Evolutionary conservation across 2,113 vertebrate genomes (phyloP), one percentile per base, ranked within the genome.

Genomic region (Oreocharis arfaki): DNA sequence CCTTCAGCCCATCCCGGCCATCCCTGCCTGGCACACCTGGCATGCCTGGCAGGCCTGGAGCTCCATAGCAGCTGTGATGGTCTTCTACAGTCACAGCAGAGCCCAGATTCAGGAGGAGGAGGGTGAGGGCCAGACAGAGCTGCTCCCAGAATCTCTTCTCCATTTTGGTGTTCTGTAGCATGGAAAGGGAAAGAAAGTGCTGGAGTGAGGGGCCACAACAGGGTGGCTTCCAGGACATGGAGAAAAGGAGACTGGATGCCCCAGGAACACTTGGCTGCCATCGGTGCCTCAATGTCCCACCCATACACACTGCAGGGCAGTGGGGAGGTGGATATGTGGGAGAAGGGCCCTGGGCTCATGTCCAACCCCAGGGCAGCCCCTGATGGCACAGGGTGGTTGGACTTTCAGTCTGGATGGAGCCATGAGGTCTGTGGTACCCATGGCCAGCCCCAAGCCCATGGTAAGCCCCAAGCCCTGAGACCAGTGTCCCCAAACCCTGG

Each of bases 11-110:
- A 6, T 99, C 97, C 2, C 98, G 95, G 9, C 99, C 99, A 15
- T 99, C 99, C 90, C 94, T 98, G 61, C 99, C 99, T 0, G 98
- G 98, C 9, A 97, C 8, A 3, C 99, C 99, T 1, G 87, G 79
- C 56, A 84, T 87, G 44, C 99, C 99, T 0, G 98, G 99, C 63
- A 98, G 94, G 7, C 99, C 99, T 9, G 98, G 98, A 39, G 67
- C 67, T 12, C 98, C 98, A 6, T 98, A 97, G 92, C 95, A 97
- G 39, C 32, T 49, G 3, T 79, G 42, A 57, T 80, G 47, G 5
- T 35, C 10, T 13, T 93, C 81, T 37, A 23, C 26, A 41, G 83
- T 59, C 56, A 80, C 77, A 52, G 91, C 20, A 17, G 67, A 76
- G 1, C 95, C 76, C 61, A 97, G 18, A 7, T 13, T 63, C 78